These are phyloP conservation scores for Tringa solitaria DNA, from an alignment of 2,113 vertebrate genomes.

Conservation along the genomic window DNA sequence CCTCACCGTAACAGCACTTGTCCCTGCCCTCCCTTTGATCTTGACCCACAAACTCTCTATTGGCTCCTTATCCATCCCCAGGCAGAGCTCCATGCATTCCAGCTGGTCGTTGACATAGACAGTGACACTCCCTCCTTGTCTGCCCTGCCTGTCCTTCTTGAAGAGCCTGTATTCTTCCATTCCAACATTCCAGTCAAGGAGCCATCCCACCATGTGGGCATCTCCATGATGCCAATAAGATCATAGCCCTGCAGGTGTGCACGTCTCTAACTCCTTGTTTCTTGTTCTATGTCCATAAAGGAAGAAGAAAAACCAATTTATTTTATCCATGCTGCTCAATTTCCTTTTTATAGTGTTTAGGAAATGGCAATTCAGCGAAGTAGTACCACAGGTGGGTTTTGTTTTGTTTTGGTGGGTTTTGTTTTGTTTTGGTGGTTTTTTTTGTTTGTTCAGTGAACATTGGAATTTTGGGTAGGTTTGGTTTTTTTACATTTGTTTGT, in stretches of 20 bases:
- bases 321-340: constrained; percentile 7
- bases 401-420: background rate
- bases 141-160: background rate
- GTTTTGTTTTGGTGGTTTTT: constrained; percentile 8
- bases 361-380: constrained; percentile 33
- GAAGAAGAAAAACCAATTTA: background rate
- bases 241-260: background rate
- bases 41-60: background rate
- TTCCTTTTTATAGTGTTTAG: constrained; percentile 40
- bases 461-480: background rate
- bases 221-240: background rate
- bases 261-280: background rate
- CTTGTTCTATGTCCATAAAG: background rate
- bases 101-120: background rate
- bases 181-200: background rate
- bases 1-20: background rate
- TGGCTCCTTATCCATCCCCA: background rate
- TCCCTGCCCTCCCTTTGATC: background rate
- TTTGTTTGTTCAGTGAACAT: background rate
- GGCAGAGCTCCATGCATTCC: background rate
- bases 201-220: background rate
- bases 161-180: background rate
- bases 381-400: background rate
- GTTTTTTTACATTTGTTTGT: background rate
- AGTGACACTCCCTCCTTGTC: background rate